phyloP scores from a whole-genome alignment of 1,140 invertebrate species.

The Laupala kohalensis region DNA sequence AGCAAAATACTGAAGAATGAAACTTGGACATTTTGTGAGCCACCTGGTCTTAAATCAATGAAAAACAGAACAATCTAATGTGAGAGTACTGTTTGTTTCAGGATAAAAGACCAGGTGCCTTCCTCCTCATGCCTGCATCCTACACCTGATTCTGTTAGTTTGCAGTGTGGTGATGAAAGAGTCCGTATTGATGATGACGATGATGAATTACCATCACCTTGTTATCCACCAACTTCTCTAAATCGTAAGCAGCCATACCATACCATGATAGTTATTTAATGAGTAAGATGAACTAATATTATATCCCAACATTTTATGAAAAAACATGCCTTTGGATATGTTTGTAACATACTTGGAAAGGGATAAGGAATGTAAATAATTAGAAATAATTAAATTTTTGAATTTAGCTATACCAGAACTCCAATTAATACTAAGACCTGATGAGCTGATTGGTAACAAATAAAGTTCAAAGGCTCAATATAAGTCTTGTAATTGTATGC shows the following conservation, averaged over 20 bases:
- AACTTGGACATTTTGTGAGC: no score
- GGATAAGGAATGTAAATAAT: neutral
- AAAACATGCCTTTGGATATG: neutral
- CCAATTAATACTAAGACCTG: no score
- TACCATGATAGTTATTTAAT: neutral
- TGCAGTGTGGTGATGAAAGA: neutral
- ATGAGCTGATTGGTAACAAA: no score
- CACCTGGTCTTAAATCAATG: no score
- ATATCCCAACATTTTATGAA: neutral
- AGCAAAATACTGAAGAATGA: no score
- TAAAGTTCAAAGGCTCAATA: no score
- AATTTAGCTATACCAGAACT: neutral
- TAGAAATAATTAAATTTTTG: neutral
- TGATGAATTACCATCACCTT: neutral
- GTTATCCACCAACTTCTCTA: neutral
- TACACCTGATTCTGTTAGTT: neutral
- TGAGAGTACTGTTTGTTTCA: slow-evolving; percentile 2
- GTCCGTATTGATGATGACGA: neutral
- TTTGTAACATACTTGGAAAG: neutral
- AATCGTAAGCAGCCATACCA: neutral
- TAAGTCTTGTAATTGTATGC: no score
- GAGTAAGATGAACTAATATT: neutral
- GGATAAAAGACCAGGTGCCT: slow-evolving; percentile 4
- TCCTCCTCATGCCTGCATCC: neutral
- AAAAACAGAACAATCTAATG: neutral